These are phyloP conservation scores for Drosophila varians DNA, from an alignment of 1,140 invertebrate species.

Conservation along the genomic window DNA sequence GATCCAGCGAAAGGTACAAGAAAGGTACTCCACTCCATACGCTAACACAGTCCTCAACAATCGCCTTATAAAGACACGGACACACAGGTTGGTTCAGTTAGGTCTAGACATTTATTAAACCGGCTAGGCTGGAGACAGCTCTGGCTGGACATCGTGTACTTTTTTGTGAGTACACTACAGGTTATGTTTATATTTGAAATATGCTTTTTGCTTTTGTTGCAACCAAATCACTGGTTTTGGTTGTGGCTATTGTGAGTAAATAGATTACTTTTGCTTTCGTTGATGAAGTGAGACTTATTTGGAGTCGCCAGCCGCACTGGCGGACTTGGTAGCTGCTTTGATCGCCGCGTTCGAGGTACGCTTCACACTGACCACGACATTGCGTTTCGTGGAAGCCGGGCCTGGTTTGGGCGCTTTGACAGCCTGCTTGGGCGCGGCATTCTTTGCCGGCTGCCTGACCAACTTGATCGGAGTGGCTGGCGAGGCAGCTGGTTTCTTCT, in stretches of 20 bases:
- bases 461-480: slow-evolving; percentile 23
- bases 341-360: slow-evolving; percentile 53
- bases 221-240: slow-evolving; percentile 66
- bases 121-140: slow-evolving; percentile 46
- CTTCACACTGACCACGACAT: slow-evolving; percentile 67
- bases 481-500: slow-evolving; percentile 46
- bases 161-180: slow-evolving; percentile 32
- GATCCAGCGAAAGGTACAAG: slow-evolving; percentile 31
- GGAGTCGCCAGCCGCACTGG: slow-evolving; percentile 37
- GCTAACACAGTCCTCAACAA: not conserved
- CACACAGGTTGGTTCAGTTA: slow-evolving; percentile 53
- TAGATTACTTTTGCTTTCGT: slow-evolving; percentile 14
- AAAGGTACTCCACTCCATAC: slow-evolving; percentile 26
- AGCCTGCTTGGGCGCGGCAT: slow-evolving; percentile 44
- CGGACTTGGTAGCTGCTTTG: slow-evolving; percentile 55
- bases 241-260: slow-evolving; percentile 33
- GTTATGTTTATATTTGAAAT: slow-evolving; percentile 48
- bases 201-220: slow-evolving; percentile 31
- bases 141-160: slow-evolving; percentile 25
- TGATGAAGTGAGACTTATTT: slow-evolving; percentile 40
- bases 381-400: slow-evolving; percentile 61
- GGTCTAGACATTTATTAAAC: slow-evolving; percentile 69
- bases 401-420: slow-evolving; percentile 56
- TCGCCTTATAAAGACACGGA: slow-evolving; percentile 12
- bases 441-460: slow-evolving; percentile 38